Evolutionary conservation across 2,888 invertebrate species (phyloP).

Genomic region (Alsophila aescularia): DNA sequence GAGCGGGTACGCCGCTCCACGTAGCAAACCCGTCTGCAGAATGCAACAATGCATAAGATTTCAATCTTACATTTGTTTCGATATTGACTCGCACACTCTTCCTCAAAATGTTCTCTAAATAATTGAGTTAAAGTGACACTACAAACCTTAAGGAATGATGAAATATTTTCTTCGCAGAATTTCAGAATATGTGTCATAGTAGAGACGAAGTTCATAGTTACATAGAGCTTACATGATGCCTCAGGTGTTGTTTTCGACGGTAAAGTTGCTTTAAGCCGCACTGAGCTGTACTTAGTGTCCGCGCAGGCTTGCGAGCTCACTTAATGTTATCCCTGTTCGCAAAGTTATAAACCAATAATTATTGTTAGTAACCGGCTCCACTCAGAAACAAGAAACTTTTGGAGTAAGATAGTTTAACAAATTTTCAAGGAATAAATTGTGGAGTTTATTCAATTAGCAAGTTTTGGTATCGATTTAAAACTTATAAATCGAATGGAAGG

Average conservation of each 20-base stretch:
- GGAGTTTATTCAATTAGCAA: slow-evolving; percentile 14
- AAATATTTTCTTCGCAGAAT: slow-evolving; percentile 15
- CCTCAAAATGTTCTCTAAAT: slow-evolving; percentile 14
- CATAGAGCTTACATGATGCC: slow-evolving; percentile 56
- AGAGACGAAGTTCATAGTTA: slow-evolving; percentile 42
- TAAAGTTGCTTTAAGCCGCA: slow-evolving; percentile 76
- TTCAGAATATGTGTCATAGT: slow-evolving; percentile 28
- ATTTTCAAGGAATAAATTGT: slow-evolving; percentile 11
- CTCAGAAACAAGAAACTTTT: slow-evolving; percentile 22
- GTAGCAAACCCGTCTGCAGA: slow-evolving; percentile 76
- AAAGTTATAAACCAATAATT: slow-evolving; percentile 55
- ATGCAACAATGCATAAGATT: slow-evolving; percentile 81
- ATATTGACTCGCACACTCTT: slow-evolving; percentile 40
- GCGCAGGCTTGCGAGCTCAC: slow-evolving; percentile 62
- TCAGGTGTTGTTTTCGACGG: slow-evolving; percentile 73
- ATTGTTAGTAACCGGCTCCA: slow-evolving; percentile 42
- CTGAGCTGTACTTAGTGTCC: slow-evolving; percentile 69
- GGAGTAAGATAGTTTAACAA: slow-evolving; percentile 20
- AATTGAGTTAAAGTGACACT: slow-evolving; percentile 8
- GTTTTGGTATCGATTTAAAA: slow-evolving; percentile 13
- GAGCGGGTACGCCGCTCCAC: slow-evolving; percentile 70
- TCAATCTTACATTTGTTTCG: slow-evolving; percentile 72
- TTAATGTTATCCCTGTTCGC: slow-evolving; percentile 63
- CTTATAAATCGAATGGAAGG: slow-evolving; percentile 42
- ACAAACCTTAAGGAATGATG: not conserved